Base-by-base conservation (phyloP, 2,797 vertebrate genomes). In the Myotis vivesi region DNA sequence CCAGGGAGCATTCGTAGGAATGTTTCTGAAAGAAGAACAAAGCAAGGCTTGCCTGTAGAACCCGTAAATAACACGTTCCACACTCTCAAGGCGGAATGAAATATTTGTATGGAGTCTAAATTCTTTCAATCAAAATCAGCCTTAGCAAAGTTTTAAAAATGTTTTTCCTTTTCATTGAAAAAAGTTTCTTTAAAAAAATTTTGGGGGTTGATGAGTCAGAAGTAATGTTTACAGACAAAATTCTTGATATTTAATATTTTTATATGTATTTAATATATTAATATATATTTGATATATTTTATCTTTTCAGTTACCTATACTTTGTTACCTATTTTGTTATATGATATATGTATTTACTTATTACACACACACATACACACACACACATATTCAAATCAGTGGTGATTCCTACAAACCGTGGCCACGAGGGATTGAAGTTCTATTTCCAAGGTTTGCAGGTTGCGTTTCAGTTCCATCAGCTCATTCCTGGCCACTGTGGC, bases 361-460 rank as follows among this genome's bases (percentile, higher is more conserved):
- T 6, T 55, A 59, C 11, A 62, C 25, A 62, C 57, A 59, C 57
- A 59, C 57, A 59, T 28, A 20, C 15, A 22, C 44, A 20, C 30
- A 90, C 44, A 71, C 41, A 80, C 8, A 13, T 25, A 36, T 15
- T 85, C 44, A 68, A 20, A 77, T 84, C 57, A 68, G 6, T 79
- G 38, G 11, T 13, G 36, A 7, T 55, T 57, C 49, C 87, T 66
- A 96, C 96, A 2, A 95, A 98, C 98, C 98, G 96, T 69, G 28
- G 98, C 97, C 53, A 93, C 12, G 41, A 98, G 95, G 44, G 98
- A 98, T 87, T 98, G 98, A n/a, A 98, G 97, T 81, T 98, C 98
- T 76, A 98, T 98, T 53, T 98, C 98, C 90, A 98, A 68, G n/a
- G 73, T 96, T 69, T 98, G 98, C 75, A 98, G 84, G 1, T 73